A percentile compares a stretch with the other conserved stretches of the same genome.
Evolutionary conservation across 2,888 invertebrate genomes (phyloP).

Genomic region (Brachyptera risi): DNA sequence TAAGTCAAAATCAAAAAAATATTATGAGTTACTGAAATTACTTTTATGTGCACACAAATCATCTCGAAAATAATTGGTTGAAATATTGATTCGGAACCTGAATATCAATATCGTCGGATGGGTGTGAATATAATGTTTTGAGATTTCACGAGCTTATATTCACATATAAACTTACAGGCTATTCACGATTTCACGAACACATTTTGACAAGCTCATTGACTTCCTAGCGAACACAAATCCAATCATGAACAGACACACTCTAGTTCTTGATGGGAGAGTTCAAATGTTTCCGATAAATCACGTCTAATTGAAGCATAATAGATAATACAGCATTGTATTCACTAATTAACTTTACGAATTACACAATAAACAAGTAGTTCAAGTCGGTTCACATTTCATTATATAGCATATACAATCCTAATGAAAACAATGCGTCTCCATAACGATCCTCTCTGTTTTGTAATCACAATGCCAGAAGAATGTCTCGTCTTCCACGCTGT

Average conservation of each 20-base stretch:
- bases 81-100: too few relatives aligned
- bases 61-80: too few relatives aligned
- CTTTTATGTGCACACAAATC: too few relatives aligned
- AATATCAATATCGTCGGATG: too few relatives aligned
- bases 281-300: constrained; percentile 7
- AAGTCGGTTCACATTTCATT: constrained; percentile 8
- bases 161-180: too few relatives aligned
- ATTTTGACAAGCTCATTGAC: too few relatives aligned
- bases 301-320: constrained; percentile 11
- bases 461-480: constrained; percentile 1
- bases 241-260: neutral
- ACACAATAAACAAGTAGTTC: neutral
- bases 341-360: constrained; percentile 1
- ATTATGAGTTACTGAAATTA: too few relatives aligned
- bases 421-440: constrained; percentile 2
- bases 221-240: neutral
- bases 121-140: too few relatives aligned
- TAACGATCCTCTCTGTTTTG: neutral
- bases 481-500: neutral
- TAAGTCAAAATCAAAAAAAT: too few relatives aligned
- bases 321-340: constrained; percentile 1
- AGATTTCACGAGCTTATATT: too few relatives aligned
- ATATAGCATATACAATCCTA: constrained; percentile 3
- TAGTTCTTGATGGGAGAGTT: neutral
- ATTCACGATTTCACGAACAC: too few relatives aligned